Percentiles rank a stretch among this genome's conserved stretches.
phyloP scores from a whole-genome alignment of 2,113 vertebrate species.

The Mirounga angustirostris region DNA sequence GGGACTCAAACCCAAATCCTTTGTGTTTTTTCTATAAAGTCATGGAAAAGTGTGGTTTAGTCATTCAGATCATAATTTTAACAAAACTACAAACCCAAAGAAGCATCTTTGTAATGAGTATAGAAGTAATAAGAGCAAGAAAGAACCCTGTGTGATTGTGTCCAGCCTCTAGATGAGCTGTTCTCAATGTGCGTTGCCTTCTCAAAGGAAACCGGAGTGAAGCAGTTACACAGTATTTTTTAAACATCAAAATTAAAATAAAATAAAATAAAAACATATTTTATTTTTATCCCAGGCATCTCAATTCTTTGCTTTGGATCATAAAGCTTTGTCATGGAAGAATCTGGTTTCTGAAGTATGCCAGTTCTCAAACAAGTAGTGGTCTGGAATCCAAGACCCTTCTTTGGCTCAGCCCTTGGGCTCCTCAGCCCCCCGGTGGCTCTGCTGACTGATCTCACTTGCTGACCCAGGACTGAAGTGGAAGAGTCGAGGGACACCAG shows the following conservation, averaged over 20 bases:
- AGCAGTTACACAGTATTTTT: background rate
- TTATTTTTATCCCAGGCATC: background rate
- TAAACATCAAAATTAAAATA: background rate
- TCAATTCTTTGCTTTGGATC: background rate
- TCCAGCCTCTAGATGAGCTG: background rate
- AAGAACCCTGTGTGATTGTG: background rate
- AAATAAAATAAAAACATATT: background rate
- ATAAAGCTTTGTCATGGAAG: background rate
- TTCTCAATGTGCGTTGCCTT: background rate
- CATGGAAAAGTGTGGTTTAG: background rate
- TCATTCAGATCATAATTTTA: background rate
- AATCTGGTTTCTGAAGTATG: background rate
- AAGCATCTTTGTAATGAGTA: background rate
- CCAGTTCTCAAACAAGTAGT: background rate
- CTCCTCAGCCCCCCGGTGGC: rapidly evolving
- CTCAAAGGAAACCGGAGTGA: background rate
- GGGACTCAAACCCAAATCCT: background rate
- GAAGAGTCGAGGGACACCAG: background rate
- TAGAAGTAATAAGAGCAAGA: background rate
- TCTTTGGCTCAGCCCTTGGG: background rate
- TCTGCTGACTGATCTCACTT: background rate
- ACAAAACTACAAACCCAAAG: background rate
- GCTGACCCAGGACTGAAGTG: rapidly evolving
- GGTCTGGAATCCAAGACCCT: background rate
- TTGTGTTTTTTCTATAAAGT: background rate